Conservation (phyloP, 1,140 invertebrate species). For the Ctenoplectra terminalis region DNA sequence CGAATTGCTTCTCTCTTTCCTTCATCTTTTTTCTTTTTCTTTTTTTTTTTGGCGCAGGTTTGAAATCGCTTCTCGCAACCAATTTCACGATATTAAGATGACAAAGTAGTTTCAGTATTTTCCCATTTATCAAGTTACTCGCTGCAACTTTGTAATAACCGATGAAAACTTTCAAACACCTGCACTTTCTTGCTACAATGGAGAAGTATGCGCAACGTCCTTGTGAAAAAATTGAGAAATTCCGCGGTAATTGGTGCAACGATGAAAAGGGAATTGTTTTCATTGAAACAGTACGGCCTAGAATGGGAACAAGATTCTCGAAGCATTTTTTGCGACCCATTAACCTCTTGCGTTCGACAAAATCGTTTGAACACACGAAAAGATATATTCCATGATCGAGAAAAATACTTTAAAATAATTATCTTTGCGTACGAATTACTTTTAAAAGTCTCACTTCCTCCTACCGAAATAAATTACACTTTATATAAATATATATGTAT, state of each 20-base stretch:
- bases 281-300: neutral
- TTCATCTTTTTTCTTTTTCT: neutral
- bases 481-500: too few relatives aligned
- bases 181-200: neutral
- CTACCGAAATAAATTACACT: too few relatives aligned
- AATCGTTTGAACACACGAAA: neutral
- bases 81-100: neutral
- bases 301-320: neutral
- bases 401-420: neutral
- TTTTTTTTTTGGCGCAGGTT: too few relatives aligned
- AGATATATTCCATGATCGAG: neutral
- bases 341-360: neutral
- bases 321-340: neutral
- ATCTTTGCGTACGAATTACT: neutral
- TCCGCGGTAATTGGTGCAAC: slow-evolving; percentile 15
- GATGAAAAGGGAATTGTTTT: slow-evolving; percentile 14
- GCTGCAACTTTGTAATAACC: neutral
- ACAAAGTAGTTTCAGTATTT: too few relatives aligned
- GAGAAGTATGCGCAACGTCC: slow-evolving; percentile 7
- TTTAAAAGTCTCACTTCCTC: neutral
- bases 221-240: slow-evolving; percentile 27
- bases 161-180: neutral
- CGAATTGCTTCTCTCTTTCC: too few relatives aligned
- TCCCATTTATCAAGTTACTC: neutral
- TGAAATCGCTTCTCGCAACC: too few relatives aligned